These are phyloP conservation scores for Parauchenoglanis ngamensis DNA, from an alignment of 2,797 vertebrate genomes.

Conservation along the genomic window DNA sequence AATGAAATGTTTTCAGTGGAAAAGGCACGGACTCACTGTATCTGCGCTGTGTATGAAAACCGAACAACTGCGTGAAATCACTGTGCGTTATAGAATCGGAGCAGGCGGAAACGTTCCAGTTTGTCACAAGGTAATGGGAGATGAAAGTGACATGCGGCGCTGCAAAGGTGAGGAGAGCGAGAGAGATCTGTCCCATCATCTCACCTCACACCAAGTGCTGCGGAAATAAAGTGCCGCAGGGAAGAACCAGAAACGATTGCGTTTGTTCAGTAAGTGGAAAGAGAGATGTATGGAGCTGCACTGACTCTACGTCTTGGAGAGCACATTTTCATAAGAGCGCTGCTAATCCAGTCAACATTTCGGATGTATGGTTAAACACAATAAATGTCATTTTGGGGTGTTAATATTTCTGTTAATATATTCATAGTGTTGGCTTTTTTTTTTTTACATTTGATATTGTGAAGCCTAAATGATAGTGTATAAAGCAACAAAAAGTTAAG, in stretches of 20 bases:
- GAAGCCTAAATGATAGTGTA: too few relatives aligned
- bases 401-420: neutral
- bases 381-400: neutral
- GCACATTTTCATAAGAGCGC: neutral
- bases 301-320: neutral
- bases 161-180: conserved; percentile 76
- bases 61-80: conserved; percentile 29
- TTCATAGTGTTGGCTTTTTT: neutral
- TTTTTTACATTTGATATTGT: neutral
- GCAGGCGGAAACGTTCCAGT: conserved; percentile 59
- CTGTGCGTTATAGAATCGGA: conserved; percentile 39
- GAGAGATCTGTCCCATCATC: conserved; percentile 77
- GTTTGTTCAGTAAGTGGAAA: conserved; percentile 68
- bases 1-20: conserved; percentile 28
- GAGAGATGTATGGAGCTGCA: neutral
- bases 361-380: neutral
- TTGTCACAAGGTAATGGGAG: conserved; percentile 72
- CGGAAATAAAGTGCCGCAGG: conserved; percentile 77
- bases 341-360: neutral
- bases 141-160: conserved; percentile 78
- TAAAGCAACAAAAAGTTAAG: neutral
- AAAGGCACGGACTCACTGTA: neutral
- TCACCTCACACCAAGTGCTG: conserved; percentile 68
- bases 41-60: conserved; percentile 34
- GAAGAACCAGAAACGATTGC: conserved; percentile 79